These are phyloP conservation scores for Priocnemis perturbator DNA, from an alignment of 2,888 invertebrate genomes.

Conservation along the genomic window DNA sequence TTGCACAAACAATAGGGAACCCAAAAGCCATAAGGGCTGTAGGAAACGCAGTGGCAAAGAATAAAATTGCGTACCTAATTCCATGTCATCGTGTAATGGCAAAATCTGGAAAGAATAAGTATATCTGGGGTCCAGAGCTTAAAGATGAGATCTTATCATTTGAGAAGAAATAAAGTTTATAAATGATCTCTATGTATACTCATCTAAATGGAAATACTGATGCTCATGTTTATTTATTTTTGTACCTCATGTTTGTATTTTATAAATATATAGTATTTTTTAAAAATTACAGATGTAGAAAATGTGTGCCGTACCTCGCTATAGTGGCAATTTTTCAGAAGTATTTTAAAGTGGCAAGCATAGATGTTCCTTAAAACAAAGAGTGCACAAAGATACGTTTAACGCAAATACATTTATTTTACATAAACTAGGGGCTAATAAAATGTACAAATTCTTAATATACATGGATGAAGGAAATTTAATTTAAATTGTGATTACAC, in stretches of 20 bases:
- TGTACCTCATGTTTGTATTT: constrained; percentile 21
- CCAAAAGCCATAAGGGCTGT: constrained; percentile 63
- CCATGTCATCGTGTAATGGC: constrained; percentile 68
- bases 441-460: background rate
- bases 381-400: no score
- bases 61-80: constrained; percentile 62
- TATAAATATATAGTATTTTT: constrained; percentile 14
- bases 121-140: constrained; percentile 56
- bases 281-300: constrained; percentile 15
- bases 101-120: constrained; percentile 62
- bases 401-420: no score
- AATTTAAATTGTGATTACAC: no score
- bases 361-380: no score
- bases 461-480: no score
- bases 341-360: no score
- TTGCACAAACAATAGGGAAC: constrained; percentile 60
- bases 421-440: constrained; percentile 16
- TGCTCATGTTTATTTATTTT: constrained; percentile 26
- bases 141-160: constrained; percentile 56
- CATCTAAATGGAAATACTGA: background rate
- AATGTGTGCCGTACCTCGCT: background rate
- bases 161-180: constrained; percentile 36
- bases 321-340: no score
- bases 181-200: background rate
- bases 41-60: constrained; percentile 62